Base-by-base conservation (phyloP, 1,140 invertebrate species). In the Drosophila mojavensis region DNA sequence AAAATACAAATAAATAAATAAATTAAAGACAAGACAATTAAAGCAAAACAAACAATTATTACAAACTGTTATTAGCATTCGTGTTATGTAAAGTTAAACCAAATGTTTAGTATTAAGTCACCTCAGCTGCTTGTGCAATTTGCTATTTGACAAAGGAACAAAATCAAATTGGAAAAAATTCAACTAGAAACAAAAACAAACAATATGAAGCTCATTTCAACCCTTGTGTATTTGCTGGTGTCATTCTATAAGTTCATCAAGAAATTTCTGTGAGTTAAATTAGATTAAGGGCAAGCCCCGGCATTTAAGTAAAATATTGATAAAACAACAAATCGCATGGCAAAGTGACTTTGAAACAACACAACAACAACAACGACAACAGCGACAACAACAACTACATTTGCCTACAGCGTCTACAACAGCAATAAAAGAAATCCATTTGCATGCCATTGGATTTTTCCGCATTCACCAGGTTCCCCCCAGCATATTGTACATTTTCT, bases 181-280 rank as follows among this genome's bases (percentile, higher is more conserved):
- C 5, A 33, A 33, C 2, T 33, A 9, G 2, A 26, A 61, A 56
- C 15, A 54, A 54, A 15, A 33, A 48, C 17, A 72, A 41, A 15
- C 55, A 81, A 54, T 47, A 91, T 91, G 90, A 81, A 83, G 39
- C 17, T 91, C 26, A 81, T 91, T 60, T 91, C 90, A n/a, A 79
- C 71, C 55, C 41, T 91, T 62, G 69, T 91, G 26, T 77, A 75
- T 47, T 53, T 83, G 39, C 17, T 86, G 20, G 84, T 91, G 47
- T 71, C 80, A 48, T 72, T 81, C 48, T 91, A 91, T 51, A 91
- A 91, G 63, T 65, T 86, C 56, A 68, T 84, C 43, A 91, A 81
- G 39, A 91, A 91, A 72, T 83, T 83, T 47, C 47, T 91, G 89
- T 91, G 83, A 91, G 90, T 91, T 54, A 26, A 70, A 6, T 9